A percentile compares a stretch with the other conserved stretches of the same genome.
Evolutionary conservation across 2,113 vertebrate species (phyloP).

Genomic region (Entomyzon cyanotis): DNA sequence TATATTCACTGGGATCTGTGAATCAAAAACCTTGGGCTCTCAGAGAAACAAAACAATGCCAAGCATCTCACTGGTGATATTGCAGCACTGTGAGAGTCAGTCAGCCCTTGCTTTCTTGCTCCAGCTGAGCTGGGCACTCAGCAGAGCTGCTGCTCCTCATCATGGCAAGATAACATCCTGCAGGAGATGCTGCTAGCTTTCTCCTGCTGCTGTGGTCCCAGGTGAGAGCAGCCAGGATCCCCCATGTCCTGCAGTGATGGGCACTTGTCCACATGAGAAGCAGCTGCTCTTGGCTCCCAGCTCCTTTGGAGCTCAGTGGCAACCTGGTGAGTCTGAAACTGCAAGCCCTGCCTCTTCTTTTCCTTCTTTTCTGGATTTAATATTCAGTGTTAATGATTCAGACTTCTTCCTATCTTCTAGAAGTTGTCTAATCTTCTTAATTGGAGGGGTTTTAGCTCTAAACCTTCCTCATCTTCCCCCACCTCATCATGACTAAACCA

Average conservation of each 20-base stretch:
- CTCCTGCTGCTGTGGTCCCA: neutral
- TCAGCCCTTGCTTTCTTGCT: neutral
- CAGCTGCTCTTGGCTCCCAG: neutral
- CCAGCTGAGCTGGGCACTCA: neutral
- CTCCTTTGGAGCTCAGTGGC: neutral
- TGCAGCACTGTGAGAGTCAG: neutral
- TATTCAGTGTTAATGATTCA: neutral
- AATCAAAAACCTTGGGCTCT: neutral
- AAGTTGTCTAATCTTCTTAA: neutral
- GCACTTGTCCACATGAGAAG: neutral
- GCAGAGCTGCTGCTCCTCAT: neutral
- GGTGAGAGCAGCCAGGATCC: neutral
- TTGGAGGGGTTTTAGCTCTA: neutral
- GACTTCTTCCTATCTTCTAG: neutral
- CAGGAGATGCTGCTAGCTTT: neutral
- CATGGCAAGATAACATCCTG: neutral
- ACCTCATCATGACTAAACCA: neutral
- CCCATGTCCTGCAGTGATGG: neutral
- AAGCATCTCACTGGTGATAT: neutral
- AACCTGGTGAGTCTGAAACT: neutral
- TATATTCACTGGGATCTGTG: neutral
- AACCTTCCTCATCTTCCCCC: neutral
- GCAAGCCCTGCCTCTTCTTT: neutral
- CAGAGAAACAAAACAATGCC: neutral
- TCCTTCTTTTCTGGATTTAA: neutral